These are phyloP conservation scores for Macrosiphum euphorbiae DNA, from an alignment of 2,888 invertebrate species.

Conservation along the genomic window DNA sequence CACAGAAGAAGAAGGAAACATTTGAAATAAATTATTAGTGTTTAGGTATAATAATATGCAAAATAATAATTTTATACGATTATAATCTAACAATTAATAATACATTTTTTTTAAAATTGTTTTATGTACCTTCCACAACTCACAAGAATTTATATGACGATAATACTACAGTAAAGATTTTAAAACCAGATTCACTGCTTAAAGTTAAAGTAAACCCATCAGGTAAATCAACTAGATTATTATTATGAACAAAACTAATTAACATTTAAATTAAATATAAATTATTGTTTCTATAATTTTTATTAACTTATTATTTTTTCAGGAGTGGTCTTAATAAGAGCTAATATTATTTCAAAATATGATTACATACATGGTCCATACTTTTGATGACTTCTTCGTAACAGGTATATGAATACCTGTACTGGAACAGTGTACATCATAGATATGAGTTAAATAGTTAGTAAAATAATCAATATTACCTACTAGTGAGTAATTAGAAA, in stretches of 20 bases:
- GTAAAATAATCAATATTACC: not conserved
- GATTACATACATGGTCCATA: slow-evolving; percentile 16
- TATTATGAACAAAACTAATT: not conserved
- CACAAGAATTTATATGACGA: slow-evolving; percentile 29
- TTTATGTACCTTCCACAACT: not conserved
- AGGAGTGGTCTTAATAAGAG: slow-evolving; percentile 50
- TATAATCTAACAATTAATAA: not conserved
- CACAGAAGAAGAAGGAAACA: not conserved
- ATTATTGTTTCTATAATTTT: not conserved
- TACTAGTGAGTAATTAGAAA: not conserved
- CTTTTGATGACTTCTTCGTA: not conserved
- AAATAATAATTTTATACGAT: not conserved
- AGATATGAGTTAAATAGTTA: not conserved
- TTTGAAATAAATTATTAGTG: not conserved
- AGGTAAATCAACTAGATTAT: slow-evolving; percentile 52
- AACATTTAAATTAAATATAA: not conserved
- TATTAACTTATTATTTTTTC: not conserved
- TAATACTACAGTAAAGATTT: not conserved
- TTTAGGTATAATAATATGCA: not conserved
- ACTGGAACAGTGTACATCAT: slow-evolving; percentile 7
- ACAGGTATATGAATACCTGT: slow-evolving; percentile 4
- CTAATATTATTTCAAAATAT: slow-evolving; percentile 28
- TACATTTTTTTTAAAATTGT: not conserved
- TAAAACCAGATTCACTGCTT: slow-evolving; percentile 48
- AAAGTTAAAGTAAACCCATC: slow-evolving; percentile 65